Conservation (phyloP, 2,113 vertebrate genomes). For the Charina bottae region DNA sequence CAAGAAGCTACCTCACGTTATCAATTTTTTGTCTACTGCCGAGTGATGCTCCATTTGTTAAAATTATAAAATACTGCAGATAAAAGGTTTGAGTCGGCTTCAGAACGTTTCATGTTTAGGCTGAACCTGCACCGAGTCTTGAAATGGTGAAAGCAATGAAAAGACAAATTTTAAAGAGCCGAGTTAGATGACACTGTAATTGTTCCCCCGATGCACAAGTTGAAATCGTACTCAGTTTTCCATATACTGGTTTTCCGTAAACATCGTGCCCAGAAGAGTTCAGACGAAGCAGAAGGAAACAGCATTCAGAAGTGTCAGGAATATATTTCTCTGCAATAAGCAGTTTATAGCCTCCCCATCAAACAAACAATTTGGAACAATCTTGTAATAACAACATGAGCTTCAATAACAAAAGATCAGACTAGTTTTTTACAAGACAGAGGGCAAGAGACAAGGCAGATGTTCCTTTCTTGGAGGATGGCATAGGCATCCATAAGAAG, state of each 20-base stretch:
- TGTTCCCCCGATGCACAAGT: background rate
- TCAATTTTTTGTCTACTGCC: background rate
- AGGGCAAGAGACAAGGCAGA: too few relatives aligned
- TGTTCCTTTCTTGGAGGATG: too few relatives aligned
- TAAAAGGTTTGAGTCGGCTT: background rate
- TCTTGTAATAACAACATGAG: background rate
- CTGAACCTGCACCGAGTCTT: background rate
- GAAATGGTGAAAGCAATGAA: background rate
- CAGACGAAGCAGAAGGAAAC: background rate
- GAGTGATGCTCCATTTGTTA: background rate
- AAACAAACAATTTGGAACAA: background rate
- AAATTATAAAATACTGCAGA: background rate
- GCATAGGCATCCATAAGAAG: too few relatives aligned
- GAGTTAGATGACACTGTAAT: background rate
- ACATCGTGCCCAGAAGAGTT: background rate
- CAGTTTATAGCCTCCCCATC: background rate
- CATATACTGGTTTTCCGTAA: background rate
- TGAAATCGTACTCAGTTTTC: background rate
- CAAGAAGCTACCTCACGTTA: background rate
- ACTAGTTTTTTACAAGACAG: background rate
- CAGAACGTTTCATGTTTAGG: constrained; percentile 20
- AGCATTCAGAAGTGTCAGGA: background rate
- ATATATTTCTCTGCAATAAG: background rate
- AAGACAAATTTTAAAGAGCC: background rate
- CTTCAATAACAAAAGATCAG: background rate